Conservation (phyloP, 2,797 vertebrate species). For the Tenualosa thibaudeaui region DNA sequence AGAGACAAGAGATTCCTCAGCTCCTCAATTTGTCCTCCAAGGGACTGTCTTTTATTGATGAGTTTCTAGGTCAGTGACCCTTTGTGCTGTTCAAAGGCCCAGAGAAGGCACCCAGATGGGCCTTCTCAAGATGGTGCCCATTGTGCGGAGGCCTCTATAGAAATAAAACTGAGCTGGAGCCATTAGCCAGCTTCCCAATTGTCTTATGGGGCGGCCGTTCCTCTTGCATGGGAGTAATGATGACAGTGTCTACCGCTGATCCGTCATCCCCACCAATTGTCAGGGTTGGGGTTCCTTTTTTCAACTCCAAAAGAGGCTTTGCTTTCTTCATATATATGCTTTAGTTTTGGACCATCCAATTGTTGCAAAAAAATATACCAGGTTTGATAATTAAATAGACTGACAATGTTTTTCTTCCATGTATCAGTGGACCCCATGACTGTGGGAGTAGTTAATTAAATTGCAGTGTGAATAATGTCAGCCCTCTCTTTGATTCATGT, state of each 20-base stretch:
- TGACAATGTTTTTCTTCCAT: background rate
- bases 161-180: conserved; percentile 60
- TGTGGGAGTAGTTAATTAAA: background rate
- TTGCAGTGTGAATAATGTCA: background rate
- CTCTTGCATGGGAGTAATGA: conserved; percentile 52
- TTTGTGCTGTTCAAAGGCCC: conserved; percentile 71
- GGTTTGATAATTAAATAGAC: background rate
- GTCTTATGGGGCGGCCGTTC: conserved; percentile 54
- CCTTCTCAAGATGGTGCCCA: conserved; percentile 70
- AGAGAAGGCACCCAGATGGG: conserved; percentile 71
- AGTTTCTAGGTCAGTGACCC: conserved; percentile 81
- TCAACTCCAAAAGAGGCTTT: conserved; percentile 49
- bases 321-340: conserved; percentile 48
- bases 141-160: conserved; percentile 67
- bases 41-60: conserved; percentile 77
- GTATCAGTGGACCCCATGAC: background rate
- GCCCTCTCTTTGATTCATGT: background rate
- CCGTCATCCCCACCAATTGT: conserved; percentile 57
- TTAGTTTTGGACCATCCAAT: conserved; percentile 34
- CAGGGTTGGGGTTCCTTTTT: conserved; percentile 41
- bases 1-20: conserved; percentile 70
- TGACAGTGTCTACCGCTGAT: conserved; percentile 56
- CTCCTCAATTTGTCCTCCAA: conserved; percentile 78
- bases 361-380: background rate
- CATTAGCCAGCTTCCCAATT: conserved; percentile 58